Evolutionary conservation across 2,113 vertebrate genomes (phyloP), one percentile per base, ranked within the genome.

Genomic region (Odontesthes bonariensis): DNA sequence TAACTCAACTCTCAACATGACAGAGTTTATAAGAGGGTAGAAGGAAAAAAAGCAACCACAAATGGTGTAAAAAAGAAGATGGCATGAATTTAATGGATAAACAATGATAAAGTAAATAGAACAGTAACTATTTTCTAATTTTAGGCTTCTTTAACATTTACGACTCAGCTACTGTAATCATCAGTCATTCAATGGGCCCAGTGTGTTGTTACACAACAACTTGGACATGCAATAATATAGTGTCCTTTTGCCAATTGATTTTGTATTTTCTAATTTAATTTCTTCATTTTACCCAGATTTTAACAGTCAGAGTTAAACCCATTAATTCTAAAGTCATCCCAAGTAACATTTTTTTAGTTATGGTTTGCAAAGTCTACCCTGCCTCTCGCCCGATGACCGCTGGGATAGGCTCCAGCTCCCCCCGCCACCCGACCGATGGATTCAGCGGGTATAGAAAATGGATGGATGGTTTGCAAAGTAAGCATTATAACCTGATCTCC

Each of bases 21-120:
- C 13, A 55, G 27, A 73, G 73, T 68, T 76, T 70, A 42, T 47
- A 82, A 74, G 55, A 73, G 33, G 66, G 46, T 47, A 35, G 57
- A 75, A 52, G 31, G 49, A 71, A 33, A 71, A 33, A 35, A 23
- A 23, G 20, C 14, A 64, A 74, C 85, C 54, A 40, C 2, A 79
- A 73, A 76, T 66, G 42, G 19, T 16, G 7, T 38, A 69, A 77
- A 79, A 56, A 20, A 38, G 19, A 22, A 47, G 8, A 46, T 47
- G 32, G 16, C 12, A 32, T 81, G 54, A 76, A 73, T 31, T 23
- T 20, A 47, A 40, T 32, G 12, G 3, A 14, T 17, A 40, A 40
- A 54, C 2, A 49, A 33, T 27, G 23, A 27, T 44, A n/a, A 6
- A 71, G 27, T 49, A 20, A 73, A 77, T 23, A 3, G 22, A 66